phyloP scores from a whole-genome alignment of 2,888 invertebrate genomes.

The Hipparchia semele region DNA sequence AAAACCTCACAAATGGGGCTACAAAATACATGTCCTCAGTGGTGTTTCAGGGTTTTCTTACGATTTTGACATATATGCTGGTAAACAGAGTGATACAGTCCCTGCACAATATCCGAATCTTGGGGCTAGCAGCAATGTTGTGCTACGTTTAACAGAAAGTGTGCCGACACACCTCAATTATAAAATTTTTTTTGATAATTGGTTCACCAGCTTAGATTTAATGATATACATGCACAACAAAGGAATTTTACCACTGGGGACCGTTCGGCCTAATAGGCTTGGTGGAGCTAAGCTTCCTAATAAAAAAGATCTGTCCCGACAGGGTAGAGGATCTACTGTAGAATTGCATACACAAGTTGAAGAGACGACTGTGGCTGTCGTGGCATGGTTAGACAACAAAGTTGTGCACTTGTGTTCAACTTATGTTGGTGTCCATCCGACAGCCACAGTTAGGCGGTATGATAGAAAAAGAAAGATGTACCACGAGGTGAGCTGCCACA shows the following conservation, averaged over 20 bases:
- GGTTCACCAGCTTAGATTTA: background rate
- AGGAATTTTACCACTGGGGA: background rate
- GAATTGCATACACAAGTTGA: too few species aligned
- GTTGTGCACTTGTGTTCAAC: too few species aligned
- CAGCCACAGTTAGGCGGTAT: too few species aligned
- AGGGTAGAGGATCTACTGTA: too few species aligned
- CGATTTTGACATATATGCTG: background rate
- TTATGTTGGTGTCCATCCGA: too few species aligned
- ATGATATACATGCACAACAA: background rate
- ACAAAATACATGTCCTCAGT: background rate
- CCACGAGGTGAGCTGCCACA: too few species aligned
- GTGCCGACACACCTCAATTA: background rate
- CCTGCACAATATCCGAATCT: background rate
- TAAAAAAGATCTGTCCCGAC: too few species aligned
- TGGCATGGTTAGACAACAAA: too few species aligned
- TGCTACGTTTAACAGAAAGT: background rate
- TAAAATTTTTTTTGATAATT: background rate
- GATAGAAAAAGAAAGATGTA: too few species aligned
- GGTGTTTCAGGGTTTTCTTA: constrained; percentile 1
- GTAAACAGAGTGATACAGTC: background rate
- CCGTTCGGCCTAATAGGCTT: background rate
- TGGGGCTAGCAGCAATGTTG: background rate
- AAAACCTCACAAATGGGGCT: background rate
- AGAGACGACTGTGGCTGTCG: too few species aligned
- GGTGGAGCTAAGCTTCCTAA: too few species aligned